These are phyloP conservation scores for Pseudococcus longispinus DNA, from an alignment of 2,888 invertebrate genomes.

Conservation along the genomic window DNA sequence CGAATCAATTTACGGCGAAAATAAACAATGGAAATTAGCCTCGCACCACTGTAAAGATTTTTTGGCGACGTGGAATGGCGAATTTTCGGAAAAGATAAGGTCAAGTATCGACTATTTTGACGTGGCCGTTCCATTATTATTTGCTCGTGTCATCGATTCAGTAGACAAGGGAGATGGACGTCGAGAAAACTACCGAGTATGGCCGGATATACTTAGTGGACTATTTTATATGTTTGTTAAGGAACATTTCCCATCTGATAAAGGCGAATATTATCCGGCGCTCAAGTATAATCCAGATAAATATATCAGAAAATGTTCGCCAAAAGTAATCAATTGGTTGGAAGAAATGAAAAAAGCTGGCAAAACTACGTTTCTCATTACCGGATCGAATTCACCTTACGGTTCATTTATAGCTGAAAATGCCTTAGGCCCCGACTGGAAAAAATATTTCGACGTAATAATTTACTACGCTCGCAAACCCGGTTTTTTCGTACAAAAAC, in stretches of 20 bases:
- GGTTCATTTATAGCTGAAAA: slow-evolving; percentile 71
- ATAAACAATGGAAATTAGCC: slow-evolving; percentile 67
- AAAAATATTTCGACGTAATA: slow-evolving; percentile 70
- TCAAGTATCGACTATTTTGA: slow-evolving; percentile 78
- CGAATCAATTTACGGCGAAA: slow-evolving; percentile 67
- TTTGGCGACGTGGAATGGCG: slow-evolving; percentile 71
- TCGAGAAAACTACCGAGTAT: slow-evolving; percentile 67
- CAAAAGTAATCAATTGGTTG: slow-evolving; percentile 69
- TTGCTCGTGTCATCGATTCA: slow-evolving; percentile 73
- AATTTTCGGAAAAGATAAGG: slow-evolving; percentile 68
- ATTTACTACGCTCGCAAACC: slow-evolving; percentile 77
- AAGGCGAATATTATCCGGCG: slow-evolving; percentile 71
- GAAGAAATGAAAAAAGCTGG: slow-evolving; percentile 65
- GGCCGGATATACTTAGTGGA: slow-evolving; percentile 72
- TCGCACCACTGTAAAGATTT: slow-evolving; percentile 67
- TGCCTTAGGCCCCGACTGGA: slow-evolving; percentile 73
- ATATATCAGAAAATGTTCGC: slow-evolving; percentile 69
- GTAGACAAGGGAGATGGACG: slow-evolving; percentile 66
- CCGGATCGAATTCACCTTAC: slow-evolving; percentile 77
- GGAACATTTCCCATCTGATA: slow-evolving; percentile 67
- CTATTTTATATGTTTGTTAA: slow-evolving; percentile 69
- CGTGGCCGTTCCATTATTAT: slow-evolving; percentile 70
- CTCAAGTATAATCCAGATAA: slow-evolving; percentile 68
- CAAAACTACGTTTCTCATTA: slow-evolving; percentile 72
- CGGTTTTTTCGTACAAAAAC: slow-evolving; percentile 70